phyloP scores from a whole-genome alignment of 2,888 invertebrate genomes.

The Clusia tigrina region DNA sequence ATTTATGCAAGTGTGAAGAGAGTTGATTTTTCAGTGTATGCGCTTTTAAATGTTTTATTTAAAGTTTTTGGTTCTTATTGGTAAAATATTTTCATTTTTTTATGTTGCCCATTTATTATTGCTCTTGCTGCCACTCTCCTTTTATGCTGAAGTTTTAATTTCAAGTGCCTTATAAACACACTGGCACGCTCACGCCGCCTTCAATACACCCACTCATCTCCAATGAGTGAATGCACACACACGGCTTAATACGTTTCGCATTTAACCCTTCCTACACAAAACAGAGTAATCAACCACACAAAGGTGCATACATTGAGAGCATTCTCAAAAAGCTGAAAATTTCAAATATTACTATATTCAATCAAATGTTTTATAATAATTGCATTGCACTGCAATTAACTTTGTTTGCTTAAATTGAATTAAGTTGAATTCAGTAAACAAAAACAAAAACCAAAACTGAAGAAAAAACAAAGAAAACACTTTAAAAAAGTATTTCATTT shows the following conservation, averaged over 20 bases:
- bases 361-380: slow-evolving; percentile 2
- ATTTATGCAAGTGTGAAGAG: neutral
- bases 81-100: neutral
- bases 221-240: too few relatives aligned
- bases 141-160: slow-evolving; percentile 24
- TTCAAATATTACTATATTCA: slow-evolving; percentile 17
- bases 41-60: neutral
- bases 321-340: slow-evolving; percentile 42
- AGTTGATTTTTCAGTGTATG: slow-evolving; percentile 15
- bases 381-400: too few relatives aligned
- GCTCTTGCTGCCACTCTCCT: slow-evolving; percentile 28
- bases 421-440: too few relatives aligned
- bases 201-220: too few relatives aligned
- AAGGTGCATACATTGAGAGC: slow-evolving; percentile 22
- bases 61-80: neutral
- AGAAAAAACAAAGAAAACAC: too few relatives aligned
- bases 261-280: neutral
- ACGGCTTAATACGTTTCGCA: too few relatives aligned
- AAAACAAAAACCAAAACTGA: too few relatives aligned
- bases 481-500: too few relatives aligned
- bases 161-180: slow-evolving; percentile 34
- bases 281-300: neutral
- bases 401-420: slow-evolving; percentile 23
- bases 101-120: neutral
- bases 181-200: too few relatives aligned